Evolutionary conservation across 1,140 invertebrate species (phyloP), one percentile per base, ranked within the genome.

Genomic region (Belonocnema kinseyi): DNA sequence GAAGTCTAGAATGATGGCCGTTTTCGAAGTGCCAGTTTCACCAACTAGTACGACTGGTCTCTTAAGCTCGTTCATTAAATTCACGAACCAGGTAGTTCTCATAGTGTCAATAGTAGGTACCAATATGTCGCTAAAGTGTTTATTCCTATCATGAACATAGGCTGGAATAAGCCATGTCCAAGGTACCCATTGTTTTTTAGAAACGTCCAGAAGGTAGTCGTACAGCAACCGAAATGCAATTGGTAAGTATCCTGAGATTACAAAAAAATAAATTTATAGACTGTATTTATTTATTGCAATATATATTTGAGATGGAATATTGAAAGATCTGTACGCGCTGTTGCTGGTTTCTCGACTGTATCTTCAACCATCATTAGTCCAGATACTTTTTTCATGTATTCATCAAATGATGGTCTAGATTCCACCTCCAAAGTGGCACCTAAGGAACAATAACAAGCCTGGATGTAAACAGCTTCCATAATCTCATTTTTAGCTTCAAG

Each of bases 1-100:
- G 91, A 97, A 98, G 85, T 97, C 95, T 77, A 94, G 93, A 75
- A 97, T 95, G 54, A 97, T 97, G 0, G 97, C 96, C 2, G 97
- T 97, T 92, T 98, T 98, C 0, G 97, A 97, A 53, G 97, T 97
- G 8, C 97, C 97, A 5, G 96, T 97, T 85, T 98, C 97, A 3
- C 97, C 97, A 0, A 98, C 94, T 11, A 98, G 91, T 6, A 98
- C 91, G 1, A 97, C 94, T 0, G 97, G 97, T 79, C 95, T 91
- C 86, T 95, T 94, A 11, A 95, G 93, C 73, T 94, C 92, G 82
- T 95, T 96, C 95, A 97, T 97, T 46, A 96, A 90, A 74, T 93
- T 92, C 17, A 98, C 92, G 14, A 97, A 92, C 94, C 96, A 97
- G 0, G 94, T 95, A 3, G 95, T 94, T 70, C 95, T 92, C 10